Evolutionary conservation across 2,888 invertebrate species (phyloP).

Genomic region (Apodemia hepburni): DNA sequence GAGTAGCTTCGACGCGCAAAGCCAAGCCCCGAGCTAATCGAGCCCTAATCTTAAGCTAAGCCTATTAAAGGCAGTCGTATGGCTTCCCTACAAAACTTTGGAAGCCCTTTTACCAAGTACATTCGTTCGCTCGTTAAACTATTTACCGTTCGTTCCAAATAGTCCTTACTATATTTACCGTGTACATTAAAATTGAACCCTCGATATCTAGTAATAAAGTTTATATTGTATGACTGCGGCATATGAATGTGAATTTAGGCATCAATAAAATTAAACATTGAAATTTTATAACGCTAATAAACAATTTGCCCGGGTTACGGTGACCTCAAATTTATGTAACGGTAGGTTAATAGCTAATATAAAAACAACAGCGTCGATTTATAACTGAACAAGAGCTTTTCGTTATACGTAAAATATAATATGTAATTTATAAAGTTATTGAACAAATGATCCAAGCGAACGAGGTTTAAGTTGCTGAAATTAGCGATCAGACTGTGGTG

Average conservation of each 20-base stretch:
- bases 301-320: conserved; percentile 41
- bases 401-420: neutral
- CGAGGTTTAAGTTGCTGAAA: too few species aligned
- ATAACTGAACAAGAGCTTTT: neutral
- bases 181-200: conserved; percentile 18
- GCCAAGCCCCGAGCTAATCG: conserved; percentile 69
- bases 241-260: conserved; percentile 25
- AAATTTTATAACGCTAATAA: conserved; percentile 65
- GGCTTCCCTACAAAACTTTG: conserved; percentile 77
- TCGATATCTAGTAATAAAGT: conserved; percentile 17
- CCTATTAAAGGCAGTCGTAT: conserved; percentile 77
- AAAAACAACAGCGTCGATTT: conserved; percentile 16
- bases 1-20: conserved; percentile 56
- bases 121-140: conserved; percentile 59
- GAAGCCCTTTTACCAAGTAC: conserved; percentile 68
- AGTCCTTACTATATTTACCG: conserved; percentile 15
- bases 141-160: conserved; percentile 35
- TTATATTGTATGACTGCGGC: conserved; percentile 17
- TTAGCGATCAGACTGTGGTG: too few species aligned
- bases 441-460: neutral
- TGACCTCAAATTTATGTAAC: conserved; percentile 44
- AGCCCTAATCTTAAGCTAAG: conserved; percentile 75
- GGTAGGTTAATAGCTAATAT: conserved; percentile 25
- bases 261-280: conserved; percentile 57
- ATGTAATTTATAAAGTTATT: conserved; percentile 1